A percentile compares a stretch with the other conserved stretches of the same genome.
Evolutionary conservation across 2,113 vertebrate species (phyloP).

Genomic region (Pluvialis apricaria): DNA sequence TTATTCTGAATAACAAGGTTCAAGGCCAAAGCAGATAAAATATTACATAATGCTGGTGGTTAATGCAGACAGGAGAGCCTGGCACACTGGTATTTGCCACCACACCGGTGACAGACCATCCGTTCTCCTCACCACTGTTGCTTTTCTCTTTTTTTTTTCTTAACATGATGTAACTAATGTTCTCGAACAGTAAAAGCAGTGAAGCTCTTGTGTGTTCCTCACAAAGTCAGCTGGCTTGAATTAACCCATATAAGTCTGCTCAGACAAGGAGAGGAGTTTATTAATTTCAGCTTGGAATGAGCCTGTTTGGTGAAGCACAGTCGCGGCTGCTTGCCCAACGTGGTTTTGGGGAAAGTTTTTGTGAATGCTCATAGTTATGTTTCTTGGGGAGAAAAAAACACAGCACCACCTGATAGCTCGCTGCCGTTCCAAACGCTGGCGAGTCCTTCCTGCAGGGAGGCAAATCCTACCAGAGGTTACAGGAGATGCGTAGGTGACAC

Average conservation of each 20-base stretch:
- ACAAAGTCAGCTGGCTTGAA: not conserved
- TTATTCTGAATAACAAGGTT: not conserved
- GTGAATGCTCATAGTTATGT: accelerated
- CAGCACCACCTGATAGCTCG: not conserved
- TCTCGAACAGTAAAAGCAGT: not conserved
- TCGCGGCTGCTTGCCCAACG: accelerated
- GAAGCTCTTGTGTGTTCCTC: not conserved
- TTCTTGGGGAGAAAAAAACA: not conserved
- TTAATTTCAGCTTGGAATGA: not conserved
- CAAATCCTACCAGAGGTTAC: not conserved
- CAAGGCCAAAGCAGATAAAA: not conserved
- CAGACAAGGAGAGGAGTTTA: not conserved
- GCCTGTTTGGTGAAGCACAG: not conserved
- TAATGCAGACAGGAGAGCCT: not conserved
- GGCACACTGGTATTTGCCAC: not conserved
- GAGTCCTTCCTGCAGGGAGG: not conserved
- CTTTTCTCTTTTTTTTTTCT: not conserved
- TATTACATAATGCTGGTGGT: not conserved
- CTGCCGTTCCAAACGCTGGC: not conserved
- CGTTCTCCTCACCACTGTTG: not conserved
- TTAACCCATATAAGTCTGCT: not conserved
- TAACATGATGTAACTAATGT: accelerated
- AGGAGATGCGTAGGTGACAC: accelerated
- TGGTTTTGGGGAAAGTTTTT: accelerated
- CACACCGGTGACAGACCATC: not conserved